Evolutionary conservation across 2,797 vertebrate genomes (phyloP), one percentile per base, ranked within the genome.

Genomic region (Arctocebus calabarensis): DNA sequence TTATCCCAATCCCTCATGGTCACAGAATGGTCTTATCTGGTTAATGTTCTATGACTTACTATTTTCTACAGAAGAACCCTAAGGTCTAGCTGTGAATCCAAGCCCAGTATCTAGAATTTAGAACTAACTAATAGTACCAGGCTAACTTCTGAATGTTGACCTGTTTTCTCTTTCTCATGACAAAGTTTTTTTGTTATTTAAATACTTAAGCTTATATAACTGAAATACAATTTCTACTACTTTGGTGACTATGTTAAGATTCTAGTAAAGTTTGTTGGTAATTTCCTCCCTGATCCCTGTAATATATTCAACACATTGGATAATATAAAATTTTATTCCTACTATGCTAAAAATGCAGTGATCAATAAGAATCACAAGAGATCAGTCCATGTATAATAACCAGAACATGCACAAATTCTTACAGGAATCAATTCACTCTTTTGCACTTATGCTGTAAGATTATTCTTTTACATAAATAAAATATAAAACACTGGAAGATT

Each of bases 401-500:
- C 90, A 40, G 5, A 84, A 37, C 7, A 25, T 7, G 10, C 1
- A 81, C 32, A 87, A 2, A 84, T 22, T n/a, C 1, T 82, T 90
- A 57, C 52, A 3, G 52, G 17, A 89, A 85, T 77, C 71, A 22
- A 59, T 82, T 77, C 40, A 6, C 10, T 84, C 70, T n/a, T 79
- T 68, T 79, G 13, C 3, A 57, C 19, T 81, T 91, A 79, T 2
- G 84, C 3, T 8, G 70, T 91, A 84, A 89, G 91, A 86, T 19
- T 8, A 87, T n/a, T 75, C 55, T 91, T n/a, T 86, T 92, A 86
- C 9, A 2, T 59, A 90, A 93, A 55, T 92, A 19, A 91, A 93
- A 79, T 81, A 75, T 59, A 71, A 37, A 29, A 23, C 25, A 37
- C 48, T 82, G 29, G 48, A 11, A 68, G 22, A 82, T 71, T 27